Conservation (phyloP, 2,113 vertebrate species). For the Narcine bancroftii region DNA sequence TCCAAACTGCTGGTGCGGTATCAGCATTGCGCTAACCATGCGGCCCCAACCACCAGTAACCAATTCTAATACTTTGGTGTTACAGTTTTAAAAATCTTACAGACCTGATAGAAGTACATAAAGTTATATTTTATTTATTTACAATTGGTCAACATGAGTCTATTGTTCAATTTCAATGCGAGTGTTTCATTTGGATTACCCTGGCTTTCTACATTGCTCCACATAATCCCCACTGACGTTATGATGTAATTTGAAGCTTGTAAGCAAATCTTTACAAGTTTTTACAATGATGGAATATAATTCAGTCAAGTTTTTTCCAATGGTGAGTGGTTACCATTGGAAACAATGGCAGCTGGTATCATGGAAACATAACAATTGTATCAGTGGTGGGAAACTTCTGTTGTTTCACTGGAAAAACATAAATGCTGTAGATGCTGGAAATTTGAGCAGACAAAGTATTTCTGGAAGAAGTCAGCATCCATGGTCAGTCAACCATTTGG, state of each 20-base stretch:
- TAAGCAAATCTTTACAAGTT: background rate
- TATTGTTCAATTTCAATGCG: background rate
- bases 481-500: too few relatives aligned
- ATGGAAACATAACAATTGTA: background rate
- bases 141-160: background rate
- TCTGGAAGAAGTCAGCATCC: too few relatives aligned
- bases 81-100: background rate
- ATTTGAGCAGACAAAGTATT: too few relatives aligned
- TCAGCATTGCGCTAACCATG: too few relatives aligned
- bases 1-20: too few relatives aligned
- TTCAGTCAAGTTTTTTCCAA: background rate
- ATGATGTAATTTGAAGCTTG: background rate
- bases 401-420: too few relatives aligned
- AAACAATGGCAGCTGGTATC: background rate
- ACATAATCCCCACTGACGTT: background rate
- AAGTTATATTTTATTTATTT: too few relatives aligned
- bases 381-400: background rate
- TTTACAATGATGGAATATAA: background rate
- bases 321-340: background rate
- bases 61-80: background rate
- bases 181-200: background rate
- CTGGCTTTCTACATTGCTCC: background rate
- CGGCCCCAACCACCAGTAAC: too few relatives aligned
- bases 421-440: too few relatives aligned
- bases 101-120: background rate